Evolutionary conservation across 2,888 invertebrate genomes (phyloP).

Genomic region (Aphrophora alni): DNA sequence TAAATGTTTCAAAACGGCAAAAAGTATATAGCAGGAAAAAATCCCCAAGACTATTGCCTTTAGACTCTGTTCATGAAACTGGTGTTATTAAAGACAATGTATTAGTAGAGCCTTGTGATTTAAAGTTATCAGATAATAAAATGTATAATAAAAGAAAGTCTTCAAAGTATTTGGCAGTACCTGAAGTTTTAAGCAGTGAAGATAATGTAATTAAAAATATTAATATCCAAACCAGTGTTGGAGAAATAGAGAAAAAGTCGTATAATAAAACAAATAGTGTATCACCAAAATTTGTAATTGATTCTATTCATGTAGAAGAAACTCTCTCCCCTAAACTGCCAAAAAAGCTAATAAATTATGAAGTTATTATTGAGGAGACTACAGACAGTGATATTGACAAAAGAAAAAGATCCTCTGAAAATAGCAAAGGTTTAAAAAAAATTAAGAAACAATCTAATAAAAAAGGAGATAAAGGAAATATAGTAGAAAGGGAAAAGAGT

Average conservation of each 20-base stretch:
- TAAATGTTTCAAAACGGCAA: neutral
- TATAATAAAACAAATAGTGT: neutral
- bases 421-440: neutral
- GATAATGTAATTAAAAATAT: neutral
- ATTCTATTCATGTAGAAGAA: constrained; percentile 36
- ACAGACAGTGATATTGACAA: neutral
- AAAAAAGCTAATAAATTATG: constrained; percentile 37
- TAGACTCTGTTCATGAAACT: neutral
- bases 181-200: neutral
- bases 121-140: constrained; percentile 11
- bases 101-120: neutral
- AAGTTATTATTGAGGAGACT: constrained; percentile 37
- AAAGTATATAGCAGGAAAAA: neutral
- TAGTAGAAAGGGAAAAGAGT: neutral
- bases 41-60: neutral
- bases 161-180: constrained; percentile 9
- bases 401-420: neutral
- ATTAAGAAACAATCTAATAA: neutral
- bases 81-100: neutral
- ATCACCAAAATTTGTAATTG: constrained; percentile 29
- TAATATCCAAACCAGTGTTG: neutral
- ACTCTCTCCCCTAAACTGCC: constrained; percentile 18
- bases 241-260: neutral
- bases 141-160: constrained; percentile 21
- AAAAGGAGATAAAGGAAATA: neutral